Evolutionary conservation across 2,113 vertebrate genomes (phyloP).

Genomic region (Microtus richardsoni): DNA sequence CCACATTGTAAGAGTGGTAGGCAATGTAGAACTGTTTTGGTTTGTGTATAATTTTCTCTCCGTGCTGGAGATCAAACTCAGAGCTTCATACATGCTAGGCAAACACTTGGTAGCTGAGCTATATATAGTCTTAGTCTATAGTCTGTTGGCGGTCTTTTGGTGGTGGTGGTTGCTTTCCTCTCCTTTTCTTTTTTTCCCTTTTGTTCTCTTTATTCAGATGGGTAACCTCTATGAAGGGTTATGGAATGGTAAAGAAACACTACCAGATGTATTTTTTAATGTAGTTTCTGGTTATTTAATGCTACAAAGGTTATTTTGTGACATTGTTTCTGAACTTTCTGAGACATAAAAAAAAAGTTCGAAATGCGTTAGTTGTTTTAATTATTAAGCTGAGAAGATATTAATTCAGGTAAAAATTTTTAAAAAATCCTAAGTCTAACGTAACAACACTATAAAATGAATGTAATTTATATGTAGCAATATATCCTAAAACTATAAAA

Average conservation of each 20-base stretch:
- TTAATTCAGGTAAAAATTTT: neutral
- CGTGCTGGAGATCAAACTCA: neutral
- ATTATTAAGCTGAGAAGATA: neutral
- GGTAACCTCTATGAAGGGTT: neutral
- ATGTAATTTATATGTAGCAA: neutral
- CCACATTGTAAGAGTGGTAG: neutral
- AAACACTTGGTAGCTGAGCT: neutral
- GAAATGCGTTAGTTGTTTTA: neutral
- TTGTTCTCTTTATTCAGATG: neutral
- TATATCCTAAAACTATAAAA: neutral
- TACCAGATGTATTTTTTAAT: neutral
- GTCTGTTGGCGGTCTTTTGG: neutral
- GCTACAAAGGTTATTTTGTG: neutral
- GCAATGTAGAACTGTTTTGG: neutral
- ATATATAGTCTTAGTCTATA: neutral
- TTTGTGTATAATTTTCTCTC: neutral
- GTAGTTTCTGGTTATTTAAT: neutral
- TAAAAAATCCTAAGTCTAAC: neutral
- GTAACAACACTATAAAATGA: neutral
- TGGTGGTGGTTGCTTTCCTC: neutral
- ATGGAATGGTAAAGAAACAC: neutral
- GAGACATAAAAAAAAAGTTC: neutral
- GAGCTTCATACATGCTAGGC: neutral
- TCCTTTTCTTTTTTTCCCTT: neutral
- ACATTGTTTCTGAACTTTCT: neutral